Evolutionary conservation across 2,888 invertebrate species (phyloP).

Genomic region (Biston stratarius): DNA sequence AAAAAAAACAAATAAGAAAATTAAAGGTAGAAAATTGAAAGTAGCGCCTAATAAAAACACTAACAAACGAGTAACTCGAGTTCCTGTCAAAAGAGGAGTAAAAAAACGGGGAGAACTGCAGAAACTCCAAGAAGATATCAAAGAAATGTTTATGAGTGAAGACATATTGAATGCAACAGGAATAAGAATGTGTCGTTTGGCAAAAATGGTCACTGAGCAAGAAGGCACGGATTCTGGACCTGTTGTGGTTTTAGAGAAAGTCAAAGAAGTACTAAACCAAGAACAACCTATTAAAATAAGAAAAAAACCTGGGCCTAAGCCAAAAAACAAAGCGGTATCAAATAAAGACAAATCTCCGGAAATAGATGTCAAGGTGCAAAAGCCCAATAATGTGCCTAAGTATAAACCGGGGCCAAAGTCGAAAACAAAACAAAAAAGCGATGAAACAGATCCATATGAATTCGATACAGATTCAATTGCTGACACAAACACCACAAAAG

Average conservation of each 20-base stretch:
- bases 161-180: conserved; percentile 88
- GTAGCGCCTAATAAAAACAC: conserved; percentile 15
- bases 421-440: conserved; percentile 61
- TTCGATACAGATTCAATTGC: conserved; percentile 73
- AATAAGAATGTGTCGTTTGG: conserved; percentile 88
- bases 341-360: conserved; percentile 3
- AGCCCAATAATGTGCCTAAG: conserved; percentile 36
- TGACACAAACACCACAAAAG: conserved; percentile 57
- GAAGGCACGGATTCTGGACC: conserved; percentile 54
- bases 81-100: conserved; percentile 5
- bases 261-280: conserved; percentile 49
- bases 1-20: conserved; percentile 21
- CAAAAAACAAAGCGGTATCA: conserved; percentile 52
- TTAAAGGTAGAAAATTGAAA: conserved; percentile 24
- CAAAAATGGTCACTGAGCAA: conserved; percentile 79
- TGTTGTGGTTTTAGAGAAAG: conserved; percentile 67
- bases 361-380: conserved; percentile 27
- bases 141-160: conserved; percentile 89
- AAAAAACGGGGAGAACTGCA: conserved; percentile 80
- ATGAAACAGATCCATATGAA: conserved; percentile 66
- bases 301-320: conserved; percentile 62
- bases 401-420: conserved; percentile 71
- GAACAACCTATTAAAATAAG: conserved; percentile 48
- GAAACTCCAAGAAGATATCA: conserved; percentile 89
- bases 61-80: conserved; percentile 2